These are phyloP conservation scores for Xiphophorus birchmanni DNA, from an alignment of 2,797 vertebrate genomes.

Conservation along the genomic window DNA sequence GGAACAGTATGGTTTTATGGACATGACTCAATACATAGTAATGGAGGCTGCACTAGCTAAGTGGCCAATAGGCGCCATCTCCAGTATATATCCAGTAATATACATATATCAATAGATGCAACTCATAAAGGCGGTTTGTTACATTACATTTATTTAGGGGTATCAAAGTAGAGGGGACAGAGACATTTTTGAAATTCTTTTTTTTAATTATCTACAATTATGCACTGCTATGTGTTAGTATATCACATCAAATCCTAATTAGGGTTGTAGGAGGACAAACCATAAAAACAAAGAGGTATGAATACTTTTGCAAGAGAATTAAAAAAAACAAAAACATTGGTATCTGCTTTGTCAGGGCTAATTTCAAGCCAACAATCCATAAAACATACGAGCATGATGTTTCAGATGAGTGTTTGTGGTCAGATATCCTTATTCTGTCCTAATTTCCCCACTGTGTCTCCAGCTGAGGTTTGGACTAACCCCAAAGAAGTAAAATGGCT, in stretches of 20 bases:
- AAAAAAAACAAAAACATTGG: background rate
- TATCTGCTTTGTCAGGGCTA: slow-evolving; percentile 5
- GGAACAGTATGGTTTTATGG: no score
- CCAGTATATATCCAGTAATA: no score
- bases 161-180: background rate
- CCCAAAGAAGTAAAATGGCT: background rate
- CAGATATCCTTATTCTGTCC: background rate
- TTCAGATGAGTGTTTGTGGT: background rate
- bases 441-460: background rate
- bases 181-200: background rate
- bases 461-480: background rate
- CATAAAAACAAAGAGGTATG: no score
- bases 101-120: no score
- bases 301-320: background rate
- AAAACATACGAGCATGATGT: background rate
- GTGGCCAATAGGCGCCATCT: no score
- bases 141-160: background rate
- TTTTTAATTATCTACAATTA: background rate
- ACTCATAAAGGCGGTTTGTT: no score
- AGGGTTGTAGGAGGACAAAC: background rate
- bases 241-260: background rate
- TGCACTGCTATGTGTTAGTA: background rate
- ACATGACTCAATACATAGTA: no score
- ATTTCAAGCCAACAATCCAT: background rate
- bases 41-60: no score